Evolutionary conservation across 2,797 vertebrate species (phyloP), one percentile per base, ranked within the genome.

Genomic region (Spea hammondii): DNA sequence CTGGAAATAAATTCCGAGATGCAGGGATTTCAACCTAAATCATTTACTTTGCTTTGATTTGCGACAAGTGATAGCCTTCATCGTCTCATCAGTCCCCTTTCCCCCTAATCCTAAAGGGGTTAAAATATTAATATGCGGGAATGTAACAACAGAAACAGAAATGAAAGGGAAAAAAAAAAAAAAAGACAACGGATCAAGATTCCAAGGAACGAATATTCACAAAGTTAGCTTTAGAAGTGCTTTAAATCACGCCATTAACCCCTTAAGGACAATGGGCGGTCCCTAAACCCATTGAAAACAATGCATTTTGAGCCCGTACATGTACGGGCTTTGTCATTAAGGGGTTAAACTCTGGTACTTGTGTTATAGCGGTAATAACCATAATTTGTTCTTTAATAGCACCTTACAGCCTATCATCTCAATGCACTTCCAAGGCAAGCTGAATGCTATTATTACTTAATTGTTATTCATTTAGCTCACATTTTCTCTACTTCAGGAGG

Each of bases 401-500:
- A 81, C 79, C 79, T 76, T 77, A 10, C 79, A 48, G 76, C 79
- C 79, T 77, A 76, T 81, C 74, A 81, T 81, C 79, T 77, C 74
- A n/a, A 54, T 64, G 70, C 79, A 81, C 70, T 81, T 77, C 74
- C 53, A 72, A 77, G 74, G 79, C 68, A 77, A 47, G 70, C 62
- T n/a, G 69, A 72, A 73, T 57, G 79, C 79, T 81, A 72, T 81
- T 77, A 81, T 81, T 81, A 77, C 69, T 74, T 81, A 77, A 81
- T 81, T 81, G 79, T 17, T 14, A 50, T 64, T 81, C 79, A 71
- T 80, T 66, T 67, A 65, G 17, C 59, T 55, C 67, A 70, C 68
- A 62, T 77, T 77, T 80, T 67, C 55, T 72, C 47, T 32, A 64
- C 60, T 77, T 81, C 74, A 72, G 9, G 77, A 69, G 70, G 64